Percentiles rank a stretch among this genome's conserved stretches.
Conservation (phyloP, 2,113 vertebrate species). For the Pseudorhombus dupliciocellatus region DNA sequence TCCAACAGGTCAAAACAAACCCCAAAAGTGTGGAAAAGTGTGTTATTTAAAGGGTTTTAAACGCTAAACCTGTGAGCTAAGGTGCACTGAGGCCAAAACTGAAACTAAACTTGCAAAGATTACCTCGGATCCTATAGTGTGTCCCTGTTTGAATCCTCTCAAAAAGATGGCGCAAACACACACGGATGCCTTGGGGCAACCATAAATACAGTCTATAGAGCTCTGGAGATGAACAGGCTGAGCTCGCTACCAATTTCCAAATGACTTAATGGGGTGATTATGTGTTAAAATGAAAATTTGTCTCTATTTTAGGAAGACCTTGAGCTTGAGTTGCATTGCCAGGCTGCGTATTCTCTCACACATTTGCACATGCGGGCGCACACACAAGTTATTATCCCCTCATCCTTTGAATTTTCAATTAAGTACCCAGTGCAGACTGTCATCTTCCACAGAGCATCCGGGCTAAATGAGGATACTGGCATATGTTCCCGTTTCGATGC, state of each 20-base stretch:
- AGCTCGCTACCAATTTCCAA: slow-evolving; percentile 54
- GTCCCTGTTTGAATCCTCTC: slow-evolving; percentile 40
- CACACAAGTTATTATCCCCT: slow-evolving; percentile 63
- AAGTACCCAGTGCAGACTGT: slow-evolving; percentile 59
- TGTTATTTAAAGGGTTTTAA: slow-evolving; percentile 37
- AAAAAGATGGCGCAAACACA: slow-evolving; percentile 41
- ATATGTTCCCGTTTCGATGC: slow-evolving; percentile 56
- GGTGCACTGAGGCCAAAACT: slow-evolving; percentile 28
- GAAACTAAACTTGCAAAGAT: slow-evolving; percentile 29
- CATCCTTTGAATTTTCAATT: slow-evolving; percentile 73
- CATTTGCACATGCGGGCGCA: slow-evolving; percentile 35
- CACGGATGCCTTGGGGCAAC: slow-evolving; percentile 59
- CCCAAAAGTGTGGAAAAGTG: background rate
- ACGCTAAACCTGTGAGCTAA: slow-evolving; percentile 41
- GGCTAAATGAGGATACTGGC: slow-evolving; percentile 38
- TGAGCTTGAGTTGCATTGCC: slow-evolving; percentile 50
- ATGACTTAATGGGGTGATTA: slow-evolving; percentile 72
- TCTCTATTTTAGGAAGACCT: slow-evolving; percentile 71
- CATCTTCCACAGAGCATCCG: slow-evolving; percentile 49
- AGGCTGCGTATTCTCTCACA: slow-evolving; percentile 25
- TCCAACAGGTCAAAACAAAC: slow-evolving; percentile 57
- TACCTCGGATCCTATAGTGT: slow-evolving; percentile 34
- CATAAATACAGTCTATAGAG: slow-evolving; percentile 52
- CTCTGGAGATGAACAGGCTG: slow-evolving; percentile 40
- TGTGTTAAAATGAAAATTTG: slow-evolving; percentile 68